These are phyloP conservation scores for Parthenolecanium corni DNA, from an alignment of 2,888 invertebrate species.

Conservation along the genomic window DNA sequence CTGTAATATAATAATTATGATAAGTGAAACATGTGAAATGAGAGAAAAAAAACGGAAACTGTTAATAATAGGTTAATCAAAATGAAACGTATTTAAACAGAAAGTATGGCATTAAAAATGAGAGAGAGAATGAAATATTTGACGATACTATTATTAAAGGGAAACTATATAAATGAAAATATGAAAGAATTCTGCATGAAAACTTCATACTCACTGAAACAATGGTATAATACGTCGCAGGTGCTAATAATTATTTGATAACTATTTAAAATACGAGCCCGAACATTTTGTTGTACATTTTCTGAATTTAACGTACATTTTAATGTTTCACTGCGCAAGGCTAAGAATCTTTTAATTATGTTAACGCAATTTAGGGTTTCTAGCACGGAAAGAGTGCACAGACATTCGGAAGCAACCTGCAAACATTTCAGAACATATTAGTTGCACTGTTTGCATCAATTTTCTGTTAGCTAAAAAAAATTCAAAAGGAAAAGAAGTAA, in stretches of 20 bases:
- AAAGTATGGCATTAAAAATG: no score
- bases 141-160: no score
- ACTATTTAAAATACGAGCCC: neutral
- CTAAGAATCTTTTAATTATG: slow-evolving; percentile 3
- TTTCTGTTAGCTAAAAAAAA: no score
- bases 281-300: slow-evolving; percentile 11
- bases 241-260: slow-evolving; percentile 14
- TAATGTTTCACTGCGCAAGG: slow-evolving; percentile 8
- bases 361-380: slow-evolving; percentile 3
- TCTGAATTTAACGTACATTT: slow-evolving; percentile 5
- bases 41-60: no score
- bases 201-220: slow-evolving; percentile 11
- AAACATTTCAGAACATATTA: no score
- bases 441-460: no score
- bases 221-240: slow-evolving; percentile 11
- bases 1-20: no score
- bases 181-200: neutral
- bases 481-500: no score
- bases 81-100: no score
- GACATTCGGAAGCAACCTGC: slow-evolving; percentile 17
- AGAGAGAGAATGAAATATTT: no score
- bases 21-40: no score
- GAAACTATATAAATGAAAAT: neutral
- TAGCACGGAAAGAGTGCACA: slow-evolving; percentile 12
- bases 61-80: no score